Evolutionary conservation across 1,140 invertebrate species (phyloP), one percentile per base, ranked within the genome.

Genomic region (Diploscapter pachys): DNA sequence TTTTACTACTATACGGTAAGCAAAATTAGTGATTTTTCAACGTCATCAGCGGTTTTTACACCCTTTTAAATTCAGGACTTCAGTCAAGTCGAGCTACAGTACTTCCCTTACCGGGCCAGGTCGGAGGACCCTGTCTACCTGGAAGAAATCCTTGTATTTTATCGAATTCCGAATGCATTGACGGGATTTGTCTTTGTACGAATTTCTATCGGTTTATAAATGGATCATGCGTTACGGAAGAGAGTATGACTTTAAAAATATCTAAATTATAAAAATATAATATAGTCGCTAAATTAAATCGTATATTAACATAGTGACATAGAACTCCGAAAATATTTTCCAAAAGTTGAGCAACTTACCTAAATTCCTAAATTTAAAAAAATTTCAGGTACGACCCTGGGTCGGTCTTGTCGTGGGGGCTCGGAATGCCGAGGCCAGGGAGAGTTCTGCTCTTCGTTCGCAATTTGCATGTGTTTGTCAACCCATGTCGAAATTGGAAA

Each of bases 361-460:
- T 69, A n/a, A 55, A 57, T 55, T 57, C 63, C 63, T 63, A 49
- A 5, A 57, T 57, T 57, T 48, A 9, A 50, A 3, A n/a, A 13
- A 8, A 3, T 61, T 78, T 11, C 72, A 78, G 77, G 75, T 68
- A 73, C 55, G 9, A 72, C 77, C 11, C 70, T 78, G 48, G 75
- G 68, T n/a, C 52, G 69, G 51, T 52, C 59, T 6, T 78, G 77
- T 57, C 63, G 63, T 9, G 50, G 56, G 11, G 73, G 61, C 56
- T 59, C 59, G 31, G 77, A 78, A 48, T 78, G 77, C 71, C 76
- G 63, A 51, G 73, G 65, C 61, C 68, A 62, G 31, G 67, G 74
- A 1, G 77, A 78, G 75, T 78, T 72, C 68, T 78, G 77, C 71
- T 77, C 74, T n/a, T 72, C 68, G 6, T 78, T 72, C 69, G 71